These are phyloP conservation scores for Diceros bicornis DNA, from an alignment of 2,797 vertebrate species.

Conservation along the genomic window DNA sequence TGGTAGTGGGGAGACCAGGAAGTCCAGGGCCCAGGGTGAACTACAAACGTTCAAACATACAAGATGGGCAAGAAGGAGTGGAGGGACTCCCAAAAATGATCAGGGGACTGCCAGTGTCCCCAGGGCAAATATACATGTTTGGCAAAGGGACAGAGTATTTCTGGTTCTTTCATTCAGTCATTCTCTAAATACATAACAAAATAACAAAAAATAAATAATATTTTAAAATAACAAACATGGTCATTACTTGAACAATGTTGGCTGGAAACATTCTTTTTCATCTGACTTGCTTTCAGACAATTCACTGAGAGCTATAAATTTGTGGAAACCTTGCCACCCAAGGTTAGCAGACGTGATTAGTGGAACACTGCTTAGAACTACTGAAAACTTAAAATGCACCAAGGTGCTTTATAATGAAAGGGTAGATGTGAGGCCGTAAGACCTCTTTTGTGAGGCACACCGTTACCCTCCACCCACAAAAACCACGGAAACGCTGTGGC, in stretches of 20 bases:
- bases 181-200: neutral
- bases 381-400: neutral
- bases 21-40: neutral
- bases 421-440: neutral
- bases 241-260: neutral
- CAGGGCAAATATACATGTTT: neutral
- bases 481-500: neutral
- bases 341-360: neutral
- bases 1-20: neutral
- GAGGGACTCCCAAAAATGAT: neutral
- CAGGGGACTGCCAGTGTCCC: neutral
- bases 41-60: neutral
- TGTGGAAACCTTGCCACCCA: neutral
- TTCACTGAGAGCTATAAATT: neutral
- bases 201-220: neutral
- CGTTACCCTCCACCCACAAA: neutral
- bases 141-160: neutral
- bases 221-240: neutral
- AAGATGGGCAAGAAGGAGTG: neutral
- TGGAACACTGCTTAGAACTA: neutral
- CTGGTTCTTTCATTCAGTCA: neutral
- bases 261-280: neutral
- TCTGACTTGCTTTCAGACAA: neutral
- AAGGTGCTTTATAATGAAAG: neutral
- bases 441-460: neutral